Evolutionary conservation across 2,113 vertebrate genomes (phyloP), one percentile per base, ranked within the genome.

Genomic region (Eptesicus fuscus): DNA sequence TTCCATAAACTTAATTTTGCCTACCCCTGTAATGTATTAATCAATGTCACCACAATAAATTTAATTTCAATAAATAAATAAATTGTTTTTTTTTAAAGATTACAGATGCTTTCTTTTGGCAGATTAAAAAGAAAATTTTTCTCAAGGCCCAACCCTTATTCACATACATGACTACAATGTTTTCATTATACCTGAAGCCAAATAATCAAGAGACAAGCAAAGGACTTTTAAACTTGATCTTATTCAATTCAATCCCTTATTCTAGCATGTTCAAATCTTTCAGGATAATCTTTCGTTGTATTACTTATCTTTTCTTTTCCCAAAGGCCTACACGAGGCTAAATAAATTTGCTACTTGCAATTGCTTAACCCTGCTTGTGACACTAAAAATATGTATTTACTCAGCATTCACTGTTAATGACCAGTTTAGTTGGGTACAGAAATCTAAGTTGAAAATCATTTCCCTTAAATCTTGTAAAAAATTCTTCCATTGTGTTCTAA

Each of bases 371-470:
- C 71, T 83, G 69, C 18, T 23, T 44, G 7, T 77, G 53, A 79
- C 49, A 35, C n/a, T 71, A 20, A 90, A 9, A 88, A 4, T 44
- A 61, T 11, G 3, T 61, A 32, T n/a, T 84, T 87, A 53, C 8
- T 56, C 20, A 71, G 51, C 3, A 56, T 30, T 91, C 65, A 80
- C 12, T 80, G 59, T 25, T 90, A 80, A 44, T 42, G 78, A 88
- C 6, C 67, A 91, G 22, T 40, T 85, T 86, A 71, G 51, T 23
- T 61, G 17, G n/a, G 17, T 20, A 63, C 1, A 85, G 83, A 76
- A 82, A 23, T 73, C 44, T 74, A 83, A 88, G 20, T 28, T 78
- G 61, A 93, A 88, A 95, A 82, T 56, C 23, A 83, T 42, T 92
- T 76, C 49, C 30, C 30, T 65, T 37, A 9, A 13, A 91, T 76